Conservation (phyloP, 2,113 vertebrate genomes). For the Elachura formosa region DNA sequence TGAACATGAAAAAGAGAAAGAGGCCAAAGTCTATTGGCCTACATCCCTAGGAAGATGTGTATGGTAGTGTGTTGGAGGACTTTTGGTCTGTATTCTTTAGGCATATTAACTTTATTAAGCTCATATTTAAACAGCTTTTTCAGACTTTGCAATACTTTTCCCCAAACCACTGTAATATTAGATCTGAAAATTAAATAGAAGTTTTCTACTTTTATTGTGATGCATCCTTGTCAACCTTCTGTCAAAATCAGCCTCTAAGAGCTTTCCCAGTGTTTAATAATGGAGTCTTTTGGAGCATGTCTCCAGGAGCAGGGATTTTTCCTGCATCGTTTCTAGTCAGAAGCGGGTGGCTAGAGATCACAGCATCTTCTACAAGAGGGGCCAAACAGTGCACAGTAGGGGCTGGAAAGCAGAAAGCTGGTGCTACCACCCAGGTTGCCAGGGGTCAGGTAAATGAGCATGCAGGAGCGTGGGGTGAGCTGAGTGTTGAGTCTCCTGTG, state of each 20-base stretch:
- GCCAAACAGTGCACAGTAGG: not conserved
- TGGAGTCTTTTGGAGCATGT: not conserved
- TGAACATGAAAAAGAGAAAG: not conserved
- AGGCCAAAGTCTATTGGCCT: no score
- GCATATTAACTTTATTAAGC: not conserved
- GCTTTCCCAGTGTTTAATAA: not conserved
- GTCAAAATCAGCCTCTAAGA: not conserved
- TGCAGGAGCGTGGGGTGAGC: fast-evolving
- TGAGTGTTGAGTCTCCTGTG: fast-evolving
- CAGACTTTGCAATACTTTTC: not conserved
- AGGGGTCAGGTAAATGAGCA: not conserved
- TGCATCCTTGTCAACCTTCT: not conserved
- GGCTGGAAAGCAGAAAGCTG: not conserved
- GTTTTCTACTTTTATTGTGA: not conserved
- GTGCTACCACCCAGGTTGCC: not conserved
- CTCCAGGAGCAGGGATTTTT: not conserved
- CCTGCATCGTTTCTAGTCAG: fast-evolving
- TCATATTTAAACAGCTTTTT: not conserved
- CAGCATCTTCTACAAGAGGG: not conserved
- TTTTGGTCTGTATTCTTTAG: not conserved
- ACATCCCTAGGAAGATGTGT: not conserved
- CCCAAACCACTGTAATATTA: not conserved
- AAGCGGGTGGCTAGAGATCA: not conserved
- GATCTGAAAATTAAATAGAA: not conserved
- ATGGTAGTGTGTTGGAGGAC: not conserved